Percentiles rank a stretch among this genome's conserved stretches.
Conservation (phyloP, 2,888 invertebrate species). For the Platypus cylindrus region DNA sequence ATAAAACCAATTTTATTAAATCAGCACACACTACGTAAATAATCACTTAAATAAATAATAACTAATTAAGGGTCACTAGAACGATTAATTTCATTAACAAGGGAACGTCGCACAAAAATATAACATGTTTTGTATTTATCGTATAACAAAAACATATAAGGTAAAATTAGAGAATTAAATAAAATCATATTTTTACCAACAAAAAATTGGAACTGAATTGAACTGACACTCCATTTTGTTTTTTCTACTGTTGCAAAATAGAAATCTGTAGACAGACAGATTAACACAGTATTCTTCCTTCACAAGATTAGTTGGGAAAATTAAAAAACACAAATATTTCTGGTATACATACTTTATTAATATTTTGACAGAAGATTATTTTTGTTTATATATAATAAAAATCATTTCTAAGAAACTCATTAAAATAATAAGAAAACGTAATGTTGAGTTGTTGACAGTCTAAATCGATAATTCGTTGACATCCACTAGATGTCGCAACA, state of each 20-base stretch:
- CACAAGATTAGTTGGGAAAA: no score
- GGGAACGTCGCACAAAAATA: not conserved
- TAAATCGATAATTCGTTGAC: no score
- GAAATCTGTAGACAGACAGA: slow-evolving; percentile 6
- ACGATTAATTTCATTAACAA: not conserved
- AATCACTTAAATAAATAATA: not conserved
- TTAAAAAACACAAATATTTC: not conserved
- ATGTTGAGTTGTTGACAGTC: no score
- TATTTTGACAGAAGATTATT: no score
- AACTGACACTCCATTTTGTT: slow-evolving; percentile 13
- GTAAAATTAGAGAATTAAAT: slow-evolving; percentile 3
- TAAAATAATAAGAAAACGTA: no score
- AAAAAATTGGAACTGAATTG: not conserved
- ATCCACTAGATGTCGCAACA: no score
- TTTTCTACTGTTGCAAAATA: slow-evolving; percentile 7
- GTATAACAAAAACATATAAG: slow-evolving; percentile 3
- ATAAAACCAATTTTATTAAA: slow-evolving; percentile 9
- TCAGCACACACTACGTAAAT: slow-evolving; percentile 9
- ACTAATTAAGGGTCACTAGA: not conserved
- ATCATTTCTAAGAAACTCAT: no score
- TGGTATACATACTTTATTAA: not conserved
- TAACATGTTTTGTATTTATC: not conserved
- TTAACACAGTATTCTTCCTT: no score
- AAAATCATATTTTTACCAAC: slow-evolving; percentile 2
- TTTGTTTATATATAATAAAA: no score